Evolutionary conservation across 2,888 invertebrate genomes (phyloP).

Genomic region (Pantelozetes paolii): DNA sequence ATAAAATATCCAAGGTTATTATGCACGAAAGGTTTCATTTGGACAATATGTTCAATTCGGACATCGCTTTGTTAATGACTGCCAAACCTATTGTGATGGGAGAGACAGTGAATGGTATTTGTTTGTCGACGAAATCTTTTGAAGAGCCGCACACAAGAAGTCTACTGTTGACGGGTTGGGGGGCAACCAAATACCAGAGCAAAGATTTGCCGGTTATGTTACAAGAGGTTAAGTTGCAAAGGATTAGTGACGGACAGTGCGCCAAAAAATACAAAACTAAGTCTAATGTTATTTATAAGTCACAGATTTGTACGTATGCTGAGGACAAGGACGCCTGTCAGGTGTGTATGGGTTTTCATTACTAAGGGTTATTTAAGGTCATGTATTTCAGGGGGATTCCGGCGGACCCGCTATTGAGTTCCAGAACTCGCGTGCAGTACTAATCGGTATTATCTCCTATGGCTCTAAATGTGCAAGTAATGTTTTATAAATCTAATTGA

Average conservation of each 20-base stretch:
- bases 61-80: neutral
- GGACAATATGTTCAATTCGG: constrained; percentile 19
- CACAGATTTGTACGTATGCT: constrained; percentile 3
- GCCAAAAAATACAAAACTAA: neutral
- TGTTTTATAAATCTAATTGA: neutral
- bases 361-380: neutral
- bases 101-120: neutral
- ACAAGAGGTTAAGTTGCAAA: neutral
- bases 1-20: neutral
- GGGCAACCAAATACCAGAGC: neutral
- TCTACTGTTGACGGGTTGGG: constrained; percentile 1
- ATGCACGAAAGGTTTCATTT: constrained; percentile 20
- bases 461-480: constrained; percentile 45
- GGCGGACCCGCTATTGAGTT: constrained; percentile 44
- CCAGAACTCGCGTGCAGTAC: constrained; percentile 40
- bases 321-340: constrained; percentile 17
- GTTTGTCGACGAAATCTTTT: neutral
- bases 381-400: neutral
- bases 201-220: neutral
- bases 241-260: neutral
- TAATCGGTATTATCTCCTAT: constrained; percentile 46
- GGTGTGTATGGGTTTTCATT: neutral
- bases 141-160: constrained; percentile 5
- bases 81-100: neutral
- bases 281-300: neutral